Evolutionary conservation across 2,113 vertebrate species (phyloP).

Genomic region (Nannobrachium achirus): DNA sequence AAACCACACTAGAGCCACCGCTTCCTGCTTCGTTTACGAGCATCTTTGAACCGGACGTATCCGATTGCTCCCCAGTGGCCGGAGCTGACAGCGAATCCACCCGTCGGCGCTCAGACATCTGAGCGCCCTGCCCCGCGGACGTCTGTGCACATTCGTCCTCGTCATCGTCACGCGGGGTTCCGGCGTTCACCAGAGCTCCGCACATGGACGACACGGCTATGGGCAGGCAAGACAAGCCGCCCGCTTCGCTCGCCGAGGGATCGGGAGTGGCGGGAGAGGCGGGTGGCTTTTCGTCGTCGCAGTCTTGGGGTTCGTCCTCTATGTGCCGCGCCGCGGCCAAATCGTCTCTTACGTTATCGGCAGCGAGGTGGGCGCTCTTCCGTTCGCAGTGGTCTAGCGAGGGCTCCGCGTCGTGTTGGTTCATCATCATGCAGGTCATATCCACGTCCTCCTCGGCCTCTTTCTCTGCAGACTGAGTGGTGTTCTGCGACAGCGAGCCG

Average conservation of each 20-base stretch:
- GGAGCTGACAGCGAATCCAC: constrained; percentile 38
- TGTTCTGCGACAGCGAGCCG: constrained; percentile 5
- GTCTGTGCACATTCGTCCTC: constrained; percentile 50
- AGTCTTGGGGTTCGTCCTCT: constrained; percentile 20
- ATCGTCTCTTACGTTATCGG: constrained; percentile 1
- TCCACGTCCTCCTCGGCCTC: constrained; percentile 34
- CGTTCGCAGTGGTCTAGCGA: constrained; percentile 17
- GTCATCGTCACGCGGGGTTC: constrained; percentile 14
- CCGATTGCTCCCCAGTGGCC: constrained; percentile 17
- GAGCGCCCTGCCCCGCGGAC: constrained; percentile 38
- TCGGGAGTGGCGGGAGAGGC: constrained; percentile 3
- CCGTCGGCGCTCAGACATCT: constrained; percentile 43
- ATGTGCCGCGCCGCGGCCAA: not conserved
- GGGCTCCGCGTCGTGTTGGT: constrained; percentile 27
- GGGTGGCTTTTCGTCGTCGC: constrained; percentile 24
- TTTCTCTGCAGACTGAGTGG: not conserved
- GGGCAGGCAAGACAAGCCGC: constrained; percentile 79
- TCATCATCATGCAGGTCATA: constrained; percentile 15
- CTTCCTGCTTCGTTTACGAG: not conserved
- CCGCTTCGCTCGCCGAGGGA: constrained; percentile 53
- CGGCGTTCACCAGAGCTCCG: constrained; percentile 71
- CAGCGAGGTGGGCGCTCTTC: not conserved
- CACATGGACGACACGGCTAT: constrained; percentile 81
- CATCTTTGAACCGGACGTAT: constrained; percentile 1
- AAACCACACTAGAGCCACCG: constrained; percentile 14